Evolutionary conservation across 2,113 vertebrate genomes (phyloP).

Genomic region (Nettapus auritus): DNA sequence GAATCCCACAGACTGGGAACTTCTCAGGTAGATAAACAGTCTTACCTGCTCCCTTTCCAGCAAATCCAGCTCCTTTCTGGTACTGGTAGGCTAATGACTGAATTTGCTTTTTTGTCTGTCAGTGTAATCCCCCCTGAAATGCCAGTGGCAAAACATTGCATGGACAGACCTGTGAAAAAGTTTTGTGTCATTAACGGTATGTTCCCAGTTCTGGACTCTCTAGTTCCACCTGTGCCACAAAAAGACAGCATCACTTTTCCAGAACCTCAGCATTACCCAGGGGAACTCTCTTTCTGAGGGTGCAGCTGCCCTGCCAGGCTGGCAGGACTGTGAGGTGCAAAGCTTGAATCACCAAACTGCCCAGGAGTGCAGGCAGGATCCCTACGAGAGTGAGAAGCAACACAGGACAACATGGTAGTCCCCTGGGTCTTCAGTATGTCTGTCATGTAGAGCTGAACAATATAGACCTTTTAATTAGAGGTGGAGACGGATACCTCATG

Average conservation of each 20-base stretch:
- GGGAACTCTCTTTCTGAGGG: neutral
- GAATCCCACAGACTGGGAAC: neutral
- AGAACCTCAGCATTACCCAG: neutral
- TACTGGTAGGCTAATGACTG: neutral
- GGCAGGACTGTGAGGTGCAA: neutral
- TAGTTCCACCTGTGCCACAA: neutral
- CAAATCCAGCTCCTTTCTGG: neutral
- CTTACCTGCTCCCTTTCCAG: neutral
- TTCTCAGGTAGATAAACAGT: neutral
- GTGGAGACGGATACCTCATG: conserved; percentile 54
- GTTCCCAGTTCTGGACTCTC: neutral
- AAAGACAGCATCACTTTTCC: neutral
- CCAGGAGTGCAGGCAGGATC: neutral
- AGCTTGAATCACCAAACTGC: neutral
- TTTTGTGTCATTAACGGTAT: rapidly evolving
- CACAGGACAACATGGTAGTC: neutral
- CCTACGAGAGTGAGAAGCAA: neutral
- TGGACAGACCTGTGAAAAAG: neutral
- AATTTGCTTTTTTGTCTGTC: neutral
- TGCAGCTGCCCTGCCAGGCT: neutral
- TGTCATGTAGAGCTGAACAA: conserved; percentile 44
- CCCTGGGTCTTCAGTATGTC: neutral
- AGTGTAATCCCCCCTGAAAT: neutral
- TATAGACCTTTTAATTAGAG: conserved; percentile 66
- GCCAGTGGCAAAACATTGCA: neutral